A percentile compares a stretch with the other conserved stretches of the same genome.
phyloP scores from a whole-genome alignment of 2,113 vertebrate species.

The Pomatostomus ruficeps region DNA sequence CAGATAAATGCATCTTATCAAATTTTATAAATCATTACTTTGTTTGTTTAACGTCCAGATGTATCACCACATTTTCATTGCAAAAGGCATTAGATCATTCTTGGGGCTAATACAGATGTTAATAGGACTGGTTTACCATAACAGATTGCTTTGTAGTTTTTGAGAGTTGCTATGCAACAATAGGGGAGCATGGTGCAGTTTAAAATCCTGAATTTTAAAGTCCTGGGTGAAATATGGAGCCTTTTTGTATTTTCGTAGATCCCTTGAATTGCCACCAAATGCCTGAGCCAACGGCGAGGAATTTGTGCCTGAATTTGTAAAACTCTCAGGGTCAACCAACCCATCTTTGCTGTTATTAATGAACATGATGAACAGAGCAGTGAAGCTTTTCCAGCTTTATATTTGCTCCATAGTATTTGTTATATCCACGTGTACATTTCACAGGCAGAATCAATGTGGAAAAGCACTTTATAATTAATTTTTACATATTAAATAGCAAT shows the following conservation, averaged over 20 bases:
- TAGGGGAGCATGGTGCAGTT: constrained; percentile 2
- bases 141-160: constrained; percentile 69
- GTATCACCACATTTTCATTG: constrained; percentile 22
- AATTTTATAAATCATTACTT: constrained; percentile 65
- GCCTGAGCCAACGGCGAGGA: neutral
- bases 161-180: constrained; percentile 72
- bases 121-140: constrained; percentile 67
- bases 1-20: constrained; percentile 49
- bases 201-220: constrained; percentile 9
- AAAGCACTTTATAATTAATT: constrained; percentile 7
- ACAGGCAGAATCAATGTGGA: neutral
- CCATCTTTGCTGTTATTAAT: neutral
- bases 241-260: neutral
- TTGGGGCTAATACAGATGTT: constrained; percentile 73
- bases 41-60: constrained; percentile 41
- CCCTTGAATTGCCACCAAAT: neutral
- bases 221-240: neutral
- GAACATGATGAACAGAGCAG: neutral
- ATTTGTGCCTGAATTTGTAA: constrained; percentile 22
- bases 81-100: constrained; percentile 60
- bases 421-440: neutral
- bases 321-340: neutral
- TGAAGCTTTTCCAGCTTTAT: neutral
- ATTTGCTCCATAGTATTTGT: neutral
- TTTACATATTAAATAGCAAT: constrained; percentile 21